Conservation (phyloP, 2,888 invertebrate species). For the Idaea straminata region DNA sequence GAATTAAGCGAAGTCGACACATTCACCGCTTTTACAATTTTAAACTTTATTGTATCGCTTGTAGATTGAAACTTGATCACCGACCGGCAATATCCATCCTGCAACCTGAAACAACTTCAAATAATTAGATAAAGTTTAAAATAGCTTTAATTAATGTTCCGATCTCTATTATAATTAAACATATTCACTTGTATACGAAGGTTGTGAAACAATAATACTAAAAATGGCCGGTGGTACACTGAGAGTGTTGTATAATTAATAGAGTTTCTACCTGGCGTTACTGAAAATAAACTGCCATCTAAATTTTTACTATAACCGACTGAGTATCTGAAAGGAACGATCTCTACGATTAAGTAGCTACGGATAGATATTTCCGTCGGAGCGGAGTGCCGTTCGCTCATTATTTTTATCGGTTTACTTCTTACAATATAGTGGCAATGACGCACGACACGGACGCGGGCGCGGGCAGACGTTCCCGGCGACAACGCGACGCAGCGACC, state of each 20-base stretch:
- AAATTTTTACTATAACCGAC: conserved; percentile 39
- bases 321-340: conserved; percentile 35
- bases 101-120: conserved; percentile 27
- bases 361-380: conserved; percentile 62
- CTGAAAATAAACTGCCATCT: conserved; percentile 38
- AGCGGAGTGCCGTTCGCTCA: conserved; percentile 44
- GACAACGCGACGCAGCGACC: conserved; percentile 45
- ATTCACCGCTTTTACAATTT: conserved; percentile 35
- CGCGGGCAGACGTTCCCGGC: conserved; percentile 36
- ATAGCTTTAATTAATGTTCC: conserved; percentile 29
- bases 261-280: not conserved
- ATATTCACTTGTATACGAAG: conserved; percentile 15
- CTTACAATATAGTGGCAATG: conserved; percentile 57
- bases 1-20: conserved; percentile 61
- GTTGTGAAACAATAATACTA: conserved; percentile 20
- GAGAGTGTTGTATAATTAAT: not conserved
- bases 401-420: conserved; percentile 54
- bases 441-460: conserved; percentile 65
- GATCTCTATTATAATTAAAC: conserved; percentile 21
- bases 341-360: conserved; percentile 37
- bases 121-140: conserved; percentile 31
- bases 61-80: conserved; percentile 28
- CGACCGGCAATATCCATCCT: conserved; percentile 17
- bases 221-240: conserved; percentile 20
- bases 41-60: conserved; percentile 23